phyloP scores from a whole-genome alignment of 2,888 invertebrate genomes.

The Athalia rosae region DNA sequence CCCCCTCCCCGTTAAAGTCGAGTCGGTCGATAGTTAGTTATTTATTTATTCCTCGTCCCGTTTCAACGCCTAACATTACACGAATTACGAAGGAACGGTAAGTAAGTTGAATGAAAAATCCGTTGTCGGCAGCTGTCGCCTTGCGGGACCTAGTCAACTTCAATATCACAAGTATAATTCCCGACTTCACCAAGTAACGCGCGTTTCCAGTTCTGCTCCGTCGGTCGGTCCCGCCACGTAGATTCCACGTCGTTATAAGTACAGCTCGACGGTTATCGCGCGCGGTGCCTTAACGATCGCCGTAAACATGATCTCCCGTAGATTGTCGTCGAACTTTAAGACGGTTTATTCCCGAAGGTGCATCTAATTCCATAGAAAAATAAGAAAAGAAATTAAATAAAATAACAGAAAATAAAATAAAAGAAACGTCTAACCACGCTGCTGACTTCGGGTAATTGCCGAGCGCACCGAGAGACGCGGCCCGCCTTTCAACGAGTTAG shows the following conservation, averaged over 20 bases:
- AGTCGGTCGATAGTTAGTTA: constrained; percentile 18
- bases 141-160: neutral
- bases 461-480: constrained; percentile 29
- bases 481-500: constrained; percentile 22
- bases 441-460: constrained; percentile 29
- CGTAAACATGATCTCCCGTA: constrained; percentile 45
- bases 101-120: constrained; percentile 4
- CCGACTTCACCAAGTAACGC: constrained; percentile 13
- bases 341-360: constrained; percentile 35
- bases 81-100: constrained; percentile 3
- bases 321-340: constrained; percentile 42
- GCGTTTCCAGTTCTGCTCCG: neutral
- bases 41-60: neutral
- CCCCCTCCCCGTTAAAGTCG: constrained; percentile 33
- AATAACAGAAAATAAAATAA: no score
- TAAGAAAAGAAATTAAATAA: no score
- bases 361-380: constrained; percentile 37
- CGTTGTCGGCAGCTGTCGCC: constrained; percentile 7
- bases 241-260: neutral
- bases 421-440: neutral
- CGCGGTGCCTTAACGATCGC: constrained; percentile 36
- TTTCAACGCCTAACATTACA: neutral
- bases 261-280: constrained; percentile 26
- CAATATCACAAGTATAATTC: no score
- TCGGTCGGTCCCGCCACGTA: neutral